Evolutionary conservation across 2,888 invertebrate species (phyloP), one percentile per base, ranked within the genome.

Genomic region (Tethea ocularis): DNA sequence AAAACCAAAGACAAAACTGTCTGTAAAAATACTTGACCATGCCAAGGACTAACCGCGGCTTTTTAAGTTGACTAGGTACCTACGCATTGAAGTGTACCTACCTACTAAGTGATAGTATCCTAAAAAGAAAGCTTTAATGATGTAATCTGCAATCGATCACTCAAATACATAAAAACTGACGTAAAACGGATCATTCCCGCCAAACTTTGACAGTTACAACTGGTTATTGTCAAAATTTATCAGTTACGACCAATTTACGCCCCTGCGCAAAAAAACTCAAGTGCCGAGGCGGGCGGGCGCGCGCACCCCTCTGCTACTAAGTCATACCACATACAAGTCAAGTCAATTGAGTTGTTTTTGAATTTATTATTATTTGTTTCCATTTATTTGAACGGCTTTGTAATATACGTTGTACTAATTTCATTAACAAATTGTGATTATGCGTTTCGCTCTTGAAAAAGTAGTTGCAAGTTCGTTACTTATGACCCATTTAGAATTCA

Each of bases 201-300:
- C 78, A 82, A 83, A 81, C 73, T 65, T 63, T 83, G 89, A 89
- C 89, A 88, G 85, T 85, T 82, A 86, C 87, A 83, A 79, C 91
- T 91, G 92, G 84, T 91, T 90, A 82, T 90, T 83, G 91, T 92
- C 91, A 89, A 88, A 90, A 88, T 92, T 54, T 90, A 92, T 91
- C 91, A 83, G 85, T 86, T 81, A 78, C 64, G 75, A 70, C 78
- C 87, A 91, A 91, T 91, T 92, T 89, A 89, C 83, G 88, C 80
- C 84, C 82, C 81, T 76, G 72, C 68, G 68, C 88, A 91, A 91
- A 90, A 89, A 88, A 84, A 64, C 77, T 87, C 80, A 88, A 92
- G 91, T 89, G 87, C 83, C 63, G 66, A 71, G 71, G 64, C 74
- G 70, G 75, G 76, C 77, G 67, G 77, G 72, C 71, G 72, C 75